Conservation (phyloP, 2,113 vertebrate genomes). For the Hemichromis elongatus region DNA sequence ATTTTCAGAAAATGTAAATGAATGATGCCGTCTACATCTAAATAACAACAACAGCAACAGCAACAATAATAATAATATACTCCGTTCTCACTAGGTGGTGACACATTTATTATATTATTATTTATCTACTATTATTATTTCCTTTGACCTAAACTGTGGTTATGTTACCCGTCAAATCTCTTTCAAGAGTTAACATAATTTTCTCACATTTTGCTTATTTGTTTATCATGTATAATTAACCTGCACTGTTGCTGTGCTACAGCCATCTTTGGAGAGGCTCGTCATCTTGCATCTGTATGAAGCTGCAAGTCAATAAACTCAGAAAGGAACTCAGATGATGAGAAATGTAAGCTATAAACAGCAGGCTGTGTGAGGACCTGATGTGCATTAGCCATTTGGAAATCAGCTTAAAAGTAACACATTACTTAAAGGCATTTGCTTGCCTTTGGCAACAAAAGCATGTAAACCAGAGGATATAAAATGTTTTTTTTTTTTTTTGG, state of each 20-base stretch:
- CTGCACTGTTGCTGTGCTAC: not conserved
- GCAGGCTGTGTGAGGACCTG: not conserved
- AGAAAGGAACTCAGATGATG: not conserved
- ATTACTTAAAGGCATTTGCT: not conserved
- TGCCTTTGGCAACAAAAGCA: not conserved
- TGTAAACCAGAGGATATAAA: not conserved
- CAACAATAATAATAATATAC: rapidly evolving
- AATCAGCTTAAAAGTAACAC: not conserved
- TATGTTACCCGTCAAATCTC: not conserved
- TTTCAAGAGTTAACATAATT: not conserved
- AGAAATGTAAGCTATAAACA: not conserved
- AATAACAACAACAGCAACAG: not conserved
- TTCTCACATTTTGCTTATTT: not conserved
- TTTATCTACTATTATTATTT: no score
- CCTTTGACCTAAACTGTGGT: not conserved
- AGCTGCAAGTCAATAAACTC: not conserved
- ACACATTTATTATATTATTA: no score
- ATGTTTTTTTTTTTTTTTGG: no score
- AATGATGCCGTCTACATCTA: not conserved
- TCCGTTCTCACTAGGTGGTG: not conserved
- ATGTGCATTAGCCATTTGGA: not conserved
- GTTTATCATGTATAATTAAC: not conserved
- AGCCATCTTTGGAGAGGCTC: not conserved
- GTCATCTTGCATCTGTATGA: not conserved
- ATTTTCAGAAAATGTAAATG: not conserved